Evolutionary conservation across 2,888 invertebrate species (phyloP), one percentile per base, ranked within the genome.

Genomic region (Drosophila prostipennis): DNA sequence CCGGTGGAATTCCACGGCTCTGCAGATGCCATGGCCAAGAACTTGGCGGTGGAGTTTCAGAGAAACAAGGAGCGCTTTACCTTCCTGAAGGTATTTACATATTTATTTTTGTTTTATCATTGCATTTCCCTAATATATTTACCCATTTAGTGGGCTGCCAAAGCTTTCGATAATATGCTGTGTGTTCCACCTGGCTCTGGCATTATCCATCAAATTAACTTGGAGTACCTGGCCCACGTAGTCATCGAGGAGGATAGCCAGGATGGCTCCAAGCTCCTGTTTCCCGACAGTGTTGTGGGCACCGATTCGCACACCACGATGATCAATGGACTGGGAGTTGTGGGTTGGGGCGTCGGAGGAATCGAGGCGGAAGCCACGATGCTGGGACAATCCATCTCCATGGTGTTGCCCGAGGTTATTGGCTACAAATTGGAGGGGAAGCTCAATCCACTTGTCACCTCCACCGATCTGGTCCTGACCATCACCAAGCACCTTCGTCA

Each of bases 361-460:
- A 99, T 99, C 79, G 99, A 99, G 93, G 99, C 99, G 0, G 99
- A 99, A 91, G 99, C 99, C 3, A 99, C 99, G 43, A 99, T 99
- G 99, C 92, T 99, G 86, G 99, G 99, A 0, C 99, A 99, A 91
- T 96, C 99, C 0, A 98, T 99, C 88, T 97, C 97, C 61, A 99
- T 99, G 98, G 93, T 99, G 76, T 91, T 99, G 43, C 99, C 99
- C 0, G 95, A 98, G 92, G 99, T 99, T 19, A 96, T 99, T 19
- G 99, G 99, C 0, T 99, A 98, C 93, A 96, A 95, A 89, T 92
- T 99, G 46, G 93, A 94, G 1, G 99, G 99, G 2, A 93, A 94
- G 74, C 92, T 99, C 58, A 95, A 94, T 88, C 95, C 96, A 2
- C 94, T 97, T 48, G 96, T 95, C 11, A 99, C 99, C 0, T 98